Conservation (phyloP, 2,113 vertebrate genomes). For the Callopanchax toddi region DNA sequence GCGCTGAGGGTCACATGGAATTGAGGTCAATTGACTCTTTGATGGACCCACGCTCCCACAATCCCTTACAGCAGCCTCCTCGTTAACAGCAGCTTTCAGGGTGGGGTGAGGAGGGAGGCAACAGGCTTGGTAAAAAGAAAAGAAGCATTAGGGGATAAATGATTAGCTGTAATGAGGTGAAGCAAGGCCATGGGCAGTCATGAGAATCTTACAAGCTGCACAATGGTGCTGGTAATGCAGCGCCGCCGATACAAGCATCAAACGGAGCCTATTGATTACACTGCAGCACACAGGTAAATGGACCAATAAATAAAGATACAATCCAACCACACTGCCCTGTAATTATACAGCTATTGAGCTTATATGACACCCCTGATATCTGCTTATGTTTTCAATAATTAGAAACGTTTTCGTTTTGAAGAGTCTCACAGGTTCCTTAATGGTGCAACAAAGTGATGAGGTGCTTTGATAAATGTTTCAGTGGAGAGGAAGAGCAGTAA, state of each 20-base stretch:
- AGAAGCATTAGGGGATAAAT: conserved; percentile 63
- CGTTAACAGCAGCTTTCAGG: conserved; percentile 51
- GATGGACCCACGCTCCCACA: conserved; percentile 48
- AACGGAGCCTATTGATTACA: conserved; percentile 59
- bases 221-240: conserved; percentile 47
- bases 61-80: conserved; percentile 50
- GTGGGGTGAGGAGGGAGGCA: conserved; percentile 1
- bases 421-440: background rate
- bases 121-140: conserved; percentile 27
- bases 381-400: conserved; percentile 18
- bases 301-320: conserved; percentile 63
- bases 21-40: conserved; percentile 76
- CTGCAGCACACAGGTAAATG: conserved; percentile 63
- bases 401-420: too few relatives aligned
- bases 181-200: conserved; percentile 43
- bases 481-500: background rate
- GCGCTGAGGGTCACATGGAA: conserved; percentile 55
- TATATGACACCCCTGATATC: conserved; percentile 31
- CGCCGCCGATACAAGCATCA: conserved; percentile 41
- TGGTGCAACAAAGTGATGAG: background rate
- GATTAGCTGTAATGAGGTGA: conserved; percentile 72
- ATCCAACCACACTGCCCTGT: conserved; percentile 40
- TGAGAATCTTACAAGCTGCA: conserved; percentile 58
- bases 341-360: conserved; percentile 54
- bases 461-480: background rate